These are phyloP conservation scores for Amaurobius ferox DNA, from an alignment of 2,888 invertebrate genomes.

Conservation along the genomic window DNA sequence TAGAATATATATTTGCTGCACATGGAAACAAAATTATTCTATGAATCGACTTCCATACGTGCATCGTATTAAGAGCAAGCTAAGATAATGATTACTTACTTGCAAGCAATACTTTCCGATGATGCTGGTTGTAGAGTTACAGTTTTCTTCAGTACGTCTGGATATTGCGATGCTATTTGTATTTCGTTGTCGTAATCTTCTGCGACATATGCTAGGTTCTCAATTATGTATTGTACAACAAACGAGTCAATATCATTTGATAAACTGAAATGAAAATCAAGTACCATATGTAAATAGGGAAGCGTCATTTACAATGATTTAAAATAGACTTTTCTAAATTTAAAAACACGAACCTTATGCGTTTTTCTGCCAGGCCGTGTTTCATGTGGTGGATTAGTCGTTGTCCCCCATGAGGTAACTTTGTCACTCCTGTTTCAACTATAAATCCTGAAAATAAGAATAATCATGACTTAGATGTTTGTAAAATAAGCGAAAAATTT, in stretches of 20 bases:
- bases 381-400: slow-evolving; percentile 79
- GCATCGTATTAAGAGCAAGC: no score
- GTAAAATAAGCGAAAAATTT: no score
- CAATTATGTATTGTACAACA: slow-evolving; percentile 79
- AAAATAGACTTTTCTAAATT: neutral
- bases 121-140: slow-evolving; percentile 39
- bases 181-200: slow-evolving; percentile 78
- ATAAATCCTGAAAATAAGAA: slow-evolving; percentile 77
- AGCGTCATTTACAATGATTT: neutral
- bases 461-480: no score
- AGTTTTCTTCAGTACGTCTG: slow-evolving; percentile 75
- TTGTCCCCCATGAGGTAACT: slow-evolving; percentile 80
- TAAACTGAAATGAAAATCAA: slow-evolving; percentile 73
- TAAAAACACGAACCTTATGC: slow-evolving; percentile 62
- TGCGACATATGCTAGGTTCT: slow-evolving; percentile 80
- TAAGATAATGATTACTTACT: neutral
- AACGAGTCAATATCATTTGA: slow-evolving; percentile 78
- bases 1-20: no score
- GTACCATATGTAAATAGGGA: neutral
- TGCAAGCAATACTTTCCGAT: neutral
- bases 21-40: no score
- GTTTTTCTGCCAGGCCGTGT: slow-evolving; percentile 77
- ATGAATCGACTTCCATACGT: no score
- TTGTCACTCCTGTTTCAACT: slow-evolving; percentile 80
- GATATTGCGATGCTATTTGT: slow-evolving; percentile 76